phyloP scores from a whole-genome alignment of 2,113 vertebrate species.

The Halcyon senegalensis region DNA sequence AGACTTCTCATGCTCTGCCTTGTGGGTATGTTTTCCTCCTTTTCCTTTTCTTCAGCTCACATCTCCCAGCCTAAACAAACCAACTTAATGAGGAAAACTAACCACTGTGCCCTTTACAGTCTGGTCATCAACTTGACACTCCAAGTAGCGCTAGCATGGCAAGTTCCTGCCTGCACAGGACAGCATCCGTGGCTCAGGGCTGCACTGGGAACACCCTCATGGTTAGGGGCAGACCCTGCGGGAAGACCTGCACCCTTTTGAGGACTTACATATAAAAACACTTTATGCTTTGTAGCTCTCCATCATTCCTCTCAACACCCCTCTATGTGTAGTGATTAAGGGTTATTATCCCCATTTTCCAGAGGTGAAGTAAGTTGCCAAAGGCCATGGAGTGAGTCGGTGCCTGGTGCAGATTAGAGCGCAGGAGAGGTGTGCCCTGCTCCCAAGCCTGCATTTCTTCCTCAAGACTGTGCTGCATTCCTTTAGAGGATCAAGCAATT shows the following conservation, averaged over 20 bases:
- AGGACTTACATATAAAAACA: not conserved
- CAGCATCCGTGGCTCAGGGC: not conserved
- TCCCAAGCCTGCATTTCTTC: not conserved
- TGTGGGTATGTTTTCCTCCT: not conserved
- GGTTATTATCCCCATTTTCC: slow-evolving; percentile 44
- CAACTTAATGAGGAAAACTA: not conserved
- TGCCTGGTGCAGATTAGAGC: not conserved
- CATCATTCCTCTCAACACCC: not conserved
- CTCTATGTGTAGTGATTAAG: not conserved
- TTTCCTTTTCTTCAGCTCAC: not conserved
- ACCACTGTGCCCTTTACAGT: not conserved
- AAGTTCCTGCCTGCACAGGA: not conserved
- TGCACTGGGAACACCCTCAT: not conserved
- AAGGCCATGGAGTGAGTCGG: slow-evolving; percentile 34
- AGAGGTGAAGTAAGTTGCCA: slow-evolving; percentile 51
- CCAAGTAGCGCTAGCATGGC: not conserved
- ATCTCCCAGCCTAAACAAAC: not conserved
- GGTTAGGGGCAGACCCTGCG: not conserved
- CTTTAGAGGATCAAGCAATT: slow-evolving; percentile 27
- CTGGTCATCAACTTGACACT: not conserved
- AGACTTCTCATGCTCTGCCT: not conserved
- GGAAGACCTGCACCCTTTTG: not conserved
- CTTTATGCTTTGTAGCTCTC: not conserved
- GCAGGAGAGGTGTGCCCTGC: not conserved
- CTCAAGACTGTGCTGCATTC: not conserved